A percentile compares a stretch with the other conserved stretches of the same genome.
Conservation (phyloP, 2,113 vertebrate genomes). For the Heteronetta atricapilla region DNA sequence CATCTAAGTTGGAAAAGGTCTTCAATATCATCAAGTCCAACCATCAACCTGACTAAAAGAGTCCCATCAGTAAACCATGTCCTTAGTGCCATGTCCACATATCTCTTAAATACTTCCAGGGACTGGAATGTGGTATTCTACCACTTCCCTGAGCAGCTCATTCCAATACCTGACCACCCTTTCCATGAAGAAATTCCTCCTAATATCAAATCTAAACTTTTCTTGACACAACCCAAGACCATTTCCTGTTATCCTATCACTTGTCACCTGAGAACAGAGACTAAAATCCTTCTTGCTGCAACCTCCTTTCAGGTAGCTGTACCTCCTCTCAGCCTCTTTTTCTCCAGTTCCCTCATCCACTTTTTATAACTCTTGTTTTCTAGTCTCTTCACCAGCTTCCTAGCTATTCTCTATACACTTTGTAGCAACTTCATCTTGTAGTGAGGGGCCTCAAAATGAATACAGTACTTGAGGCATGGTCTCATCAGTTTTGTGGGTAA, state of each 20-base stretch:
- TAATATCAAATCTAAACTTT: neutral
- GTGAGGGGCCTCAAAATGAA: too few relatives aligned
- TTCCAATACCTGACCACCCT: neutral
- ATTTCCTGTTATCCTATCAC: neutral
- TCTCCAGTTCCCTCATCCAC: too few relatives aligned
- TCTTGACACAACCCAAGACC: neutral
- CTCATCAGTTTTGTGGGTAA: too few relatives aligned
- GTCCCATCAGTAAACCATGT: neutral
- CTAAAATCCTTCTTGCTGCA: neutral
- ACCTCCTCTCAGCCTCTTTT: too few relatives aligned
- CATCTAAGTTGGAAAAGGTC: neutral
- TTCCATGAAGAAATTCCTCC: neutral
- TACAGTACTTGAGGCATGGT: too few relatives aligned
- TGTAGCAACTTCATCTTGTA: too few relatives aligned
- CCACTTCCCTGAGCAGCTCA: neutral
- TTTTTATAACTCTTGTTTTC: too few relatives aligned
- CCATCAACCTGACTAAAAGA: neutral
- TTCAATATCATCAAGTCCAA: neutral
- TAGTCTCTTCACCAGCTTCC: too few relatives aligned
- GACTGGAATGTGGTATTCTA: neutral
- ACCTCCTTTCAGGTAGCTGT: neutral
- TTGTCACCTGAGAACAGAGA: neutral
- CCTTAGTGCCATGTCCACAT: neutral
- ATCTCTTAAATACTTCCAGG: neutral
- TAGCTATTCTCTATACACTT: too few relatives aligned